A percentile compares a stretch with the other conserved stretches of the same genome.
phyloP scores from a whole-genome alignment of 2,888 invertebrate species.

The Mellilla xanthometata region DNA sequence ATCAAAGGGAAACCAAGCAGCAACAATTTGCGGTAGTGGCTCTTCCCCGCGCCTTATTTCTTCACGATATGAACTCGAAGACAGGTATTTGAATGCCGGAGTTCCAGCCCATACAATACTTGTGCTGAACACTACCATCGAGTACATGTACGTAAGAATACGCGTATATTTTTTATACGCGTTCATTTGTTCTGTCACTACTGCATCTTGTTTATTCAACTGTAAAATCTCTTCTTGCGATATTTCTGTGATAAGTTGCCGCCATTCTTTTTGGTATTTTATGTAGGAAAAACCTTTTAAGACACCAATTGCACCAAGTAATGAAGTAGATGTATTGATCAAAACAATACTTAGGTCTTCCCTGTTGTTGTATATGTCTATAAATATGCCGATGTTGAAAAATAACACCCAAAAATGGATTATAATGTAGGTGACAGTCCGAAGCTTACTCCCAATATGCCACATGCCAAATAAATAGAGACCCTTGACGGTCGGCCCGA shows the following conservation, averaged over 20 bases:
- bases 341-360: conserved; percentile 2
- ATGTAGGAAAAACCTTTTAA: background rate
- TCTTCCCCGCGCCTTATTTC: conserved; percentile 43
- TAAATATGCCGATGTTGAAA: background rate
- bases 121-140: conserved; percentile 48
- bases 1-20: conserved; percentile 66
- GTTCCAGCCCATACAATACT: conserved; percentile 39
- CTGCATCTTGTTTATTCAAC: conserved; percentile 31
- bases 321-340: conserved; percentile 2
- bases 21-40: conserved; percentile 53
- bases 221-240: conserved; percentile 47
- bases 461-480: conserved; percentile 11
- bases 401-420: background rate
- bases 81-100: conserved; percentile 46
- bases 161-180: conserved; percentile 53
- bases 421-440: background rate
- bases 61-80: conserved; percentile 40
- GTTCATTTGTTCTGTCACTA: conserved; percentile 19
- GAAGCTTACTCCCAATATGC: conserved; percentile 6
- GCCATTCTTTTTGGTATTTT: conserved; percentile 32
- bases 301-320: background rate
- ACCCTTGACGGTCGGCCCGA: conserved; percentile 8
- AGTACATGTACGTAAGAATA: conserved; percentile 49
- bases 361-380: conserved; percentile 2
- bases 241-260: conserved; percentile 34